phyloP scores from a whole-genome alignment of 2,888 invertebrate species.

The Epinotia brunnichana region DNA sequence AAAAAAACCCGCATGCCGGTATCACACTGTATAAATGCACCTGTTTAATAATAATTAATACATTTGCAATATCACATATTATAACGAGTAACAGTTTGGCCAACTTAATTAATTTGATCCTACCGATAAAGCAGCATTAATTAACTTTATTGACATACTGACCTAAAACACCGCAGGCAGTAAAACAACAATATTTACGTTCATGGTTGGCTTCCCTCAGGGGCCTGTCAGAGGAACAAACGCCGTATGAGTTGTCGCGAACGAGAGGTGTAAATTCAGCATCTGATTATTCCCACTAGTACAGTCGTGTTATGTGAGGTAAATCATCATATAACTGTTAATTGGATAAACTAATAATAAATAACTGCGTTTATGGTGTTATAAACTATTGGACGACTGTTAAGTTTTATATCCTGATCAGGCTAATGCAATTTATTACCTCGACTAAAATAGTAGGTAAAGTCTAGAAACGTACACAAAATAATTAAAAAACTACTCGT shows the following conservation, averaged over 20 bases:
- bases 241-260: constrained; percentile 22
- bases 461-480: too few relatives aligned
- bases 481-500: too few relatives aligned
- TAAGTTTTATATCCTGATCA: not conserved
- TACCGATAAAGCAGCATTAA: constrained; percentile 13
- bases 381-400: not conserved
- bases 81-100: not conserved
- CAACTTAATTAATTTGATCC: constrained; percentile 11
- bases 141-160: constrained; percentile 24
- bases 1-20: too few relatives aligned
- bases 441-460: not conserved
- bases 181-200: constrained; percentile 36
- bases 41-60: too few relatives aligned
- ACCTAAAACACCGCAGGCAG: constrained; percentile 26
- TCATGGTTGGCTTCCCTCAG: constrained; percentile 15
- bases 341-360: constrained; percentile 23
- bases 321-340: constrained; percentile 23
- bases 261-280: constrained; percentile 30
- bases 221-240: constrained; percentile 29
- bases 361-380: not conserved
- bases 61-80: too few relatives aligned
- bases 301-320: constrained; percentile 7
- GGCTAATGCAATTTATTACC: not conserved
- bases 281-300: constrained; percentile 11
- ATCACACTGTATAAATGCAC: not conserved